Evolutionary conservation across 1,140 invertebrate species (phyloP), one percentile per base, ranked within the genome.

Genomic region (Formica selysi): DNA sequence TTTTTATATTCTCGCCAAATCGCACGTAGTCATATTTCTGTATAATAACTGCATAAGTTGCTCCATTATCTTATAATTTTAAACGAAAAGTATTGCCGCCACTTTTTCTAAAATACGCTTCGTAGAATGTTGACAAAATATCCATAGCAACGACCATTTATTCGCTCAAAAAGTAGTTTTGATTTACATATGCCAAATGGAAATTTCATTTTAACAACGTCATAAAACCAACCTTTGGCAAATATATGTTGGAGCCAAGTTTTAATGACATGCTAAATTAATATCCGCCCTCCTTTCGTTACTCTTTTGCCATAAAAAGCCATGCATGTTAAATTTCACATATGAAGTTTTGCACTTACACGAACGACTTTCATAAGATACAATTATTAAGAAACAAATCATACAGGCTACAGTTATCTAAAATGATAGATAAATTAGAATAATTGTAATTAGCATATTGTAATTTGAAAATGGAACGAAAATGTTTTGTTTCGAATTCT

Each of bases 191-290:
- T 86, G 76, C 61, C 87, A 67, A 89, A 89, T 85, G 85, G 78
- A 79, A 88, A 89, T 89, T 89, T 89, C 85, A 89, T 89, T 89
- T 89, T 73, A 78, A 89, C 71, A 88, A 89, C 64, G 62, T 41
- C 84, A 85, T 89, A 89, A 89, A 89, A 89, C 65, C 76, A 71
- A 85, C n/a, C 73, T 61, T 89, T 89, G 62, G 51, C 71, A 78
- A 88, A 88, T 76, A 76, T 54, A 68, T 41, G 57, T 71, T 19
- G 48, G 61, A 74, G 51, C 73, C 44, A 65, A 44, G 79, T 83
- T 89, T 89, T 89, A 86, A 89, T 86, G 87, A 89, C 76, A 76
- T 71, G 65, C 41, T 62, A 54, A 89, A 89, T 89, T 89, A 86
- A 89, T 89, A 86, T 81, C 67, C 51, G 16, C 54, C 68, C 48